Base-by-base conservation (phyloP, 1,140 invertebrate species). In the Drosophila orosa region DNA sequence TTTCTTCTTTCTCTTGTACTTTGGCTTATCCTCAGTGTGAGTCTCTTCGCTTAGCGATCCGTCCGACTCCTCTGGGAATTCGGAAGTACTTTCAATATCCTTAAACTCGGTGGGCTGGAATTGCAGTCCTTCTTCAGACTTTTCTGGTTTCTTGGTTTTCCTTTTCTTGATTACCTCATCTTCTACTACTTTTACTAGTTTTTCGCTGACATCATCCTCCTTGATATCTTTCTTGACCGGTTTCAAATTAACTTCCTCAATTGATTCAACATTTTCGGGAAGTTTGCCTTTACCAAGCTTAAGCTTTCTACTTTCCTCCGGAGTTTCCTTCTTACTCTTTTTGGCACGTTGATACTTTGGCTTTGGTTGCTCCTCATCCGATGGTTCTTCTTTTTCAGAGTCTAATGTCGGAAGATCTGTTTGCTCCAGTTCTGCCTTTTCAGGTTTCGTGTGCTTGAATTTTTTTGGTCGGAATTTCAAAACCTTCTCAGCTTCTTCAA, bases 211-310 rank as follows among this genome's bases (percentile, higher is more conserved):
- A 0, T 92, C 63, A 40, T 92, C 74, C 69, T 93, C 91, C 8
- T 84, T 39, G 8, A n/a, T 74, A 47, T 85, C 71, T 45, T 71
- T 24, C 27, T 87, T 90, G 17, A 92, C 37, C n/a, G 90, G 89
- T 44, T 81, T 95, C 3, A 95, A 75, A 35, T 69, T 91, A 24
- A 95, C 92, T 69, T 93, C 80, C 81, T 95, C 94, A 68, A 93
- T 52, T 2, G 37, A 24, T 13, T 90, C 75, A 17, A 42, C 66
- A 52, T 69, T 72, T 67, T 84, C 50, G 1, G 87, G 89, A 57
- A 90, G 54, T 37, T 83, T 83, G 12, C 91, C 91, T 17, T 91
- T 91, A 3, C 80, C 90, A 22, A 87, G 55, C 63, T 90, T 92
- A 1, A 90, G 63, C 55, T 90, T 91, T 39, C 31, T 76, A 24